Percentiles rank a stretch among this genome's conserved stretches.
Conservation (phyloP, 2,797 vertebrate species). For the Pangasius larnaudii region DNA sequence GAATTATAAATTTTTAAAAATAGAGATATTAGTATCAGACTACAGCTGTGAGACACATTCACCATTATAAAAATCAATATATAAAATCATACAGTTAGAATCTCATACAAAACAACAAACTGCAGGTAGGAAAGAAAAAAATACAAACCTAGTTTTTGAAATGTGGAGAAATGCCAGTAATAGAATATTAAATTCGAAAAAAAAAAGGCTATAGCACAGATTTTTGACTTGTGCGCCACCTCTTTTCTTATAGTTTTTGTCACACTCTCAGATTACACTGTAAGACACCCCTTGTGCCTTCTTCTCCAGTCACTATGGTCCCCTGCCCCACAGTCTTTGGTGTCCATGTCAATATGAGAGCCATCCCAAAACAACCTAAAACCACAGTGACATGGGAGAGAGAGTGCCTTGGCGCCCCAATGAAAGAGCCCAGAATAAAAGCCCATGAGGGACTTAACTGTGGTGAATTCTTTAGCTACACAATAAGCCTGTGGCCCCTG, state of each 20-base stretch:
- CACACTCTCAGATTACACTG: constrained; percentile 26
- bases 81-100: background rate
- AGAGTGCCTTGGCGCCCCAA: constrained; percentile 43
- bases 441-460: constrained; percentile 57
- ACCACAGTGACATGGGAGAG: constrained; percentile 51
- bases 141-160: background rate
- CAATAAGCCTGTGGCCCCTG: constrained; percentile 63
- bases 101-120: background rate
- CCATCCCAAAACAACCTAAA: constrained; percentile 59
- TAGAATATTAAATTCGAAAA: background rate
- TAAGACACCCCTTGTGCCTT: constrained; percentile 28
- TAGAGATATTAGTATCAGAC: constrained; percentile 64
- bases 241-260: constrained; percentile 12
- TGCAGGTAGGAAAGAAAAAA: background rate
- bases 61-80: constrained; percentile 16
- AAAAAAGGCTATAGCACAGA: background rate
- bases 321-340: constrained; percentile 52
- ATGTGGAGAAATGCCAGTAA: background rate
- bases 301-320: constrained; percentile 34
- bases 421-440: constrained; percentile 54
- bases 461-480: constrained; percentile 61
- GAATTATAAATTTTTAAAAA: constrained; percentile 66
- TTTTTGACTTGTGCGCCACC: background rate
- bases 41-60: constrained; percentile 33
- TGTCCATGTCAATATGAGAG: constrained; percentile 60